These are phyloP conservation scores for Trichogramma dendrolimi DNA, from an alignment of 2,888 invertebrate genomes.

Conservation along the genomic window DNA sequence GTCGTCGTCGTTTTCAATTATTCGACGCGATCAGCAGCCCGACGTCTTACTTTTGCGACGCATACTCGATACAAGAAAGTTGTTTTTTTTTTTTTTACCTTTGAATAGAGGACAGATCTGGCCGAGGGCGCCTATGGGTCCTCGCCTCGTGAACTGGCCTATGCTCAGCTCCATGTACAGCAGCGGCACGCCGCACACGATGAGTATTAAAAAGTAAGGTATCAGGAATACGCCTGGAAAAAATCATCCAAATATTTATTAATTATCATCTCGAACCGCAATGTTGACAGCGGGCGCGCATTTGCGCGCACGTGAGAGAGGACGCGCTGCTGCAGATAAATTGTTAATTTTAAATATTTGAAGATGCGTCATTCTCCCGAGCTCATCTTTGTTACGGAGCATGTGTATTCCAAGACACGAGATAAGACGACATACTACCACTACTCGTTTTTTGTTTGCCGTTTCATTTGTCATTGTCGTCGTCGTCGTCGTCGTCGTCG, in stretches of 20 bases:
- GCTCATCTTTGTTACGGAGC: too few relatives aligned
- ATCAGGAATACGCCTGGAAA: slow-evolving; percentile 86
- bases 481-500: too few relatives aligned
- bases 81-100: slow-evolving; percentile 58
- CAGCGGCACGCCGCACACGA: slow-evolving; percentile 87
- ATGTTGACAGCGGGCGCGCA: not conserved
- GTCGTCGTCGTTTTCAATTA: not conserved
- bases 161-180: slow-evolving; percentile 91
- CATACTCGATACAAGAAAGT: not conserved
- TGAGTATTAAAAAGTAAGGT: slow-evolving; percentile 87
- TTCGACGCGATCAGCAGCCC: not conserved
- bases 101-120: slow-evolving; percentile 90
- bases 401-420: too few relatives aligned
- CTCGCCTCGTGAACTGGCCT: slow-evolving; percentile 88
- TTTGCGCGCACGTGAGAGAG: too few relatives aligned
- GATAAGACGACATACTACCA: too few relatives aligned
- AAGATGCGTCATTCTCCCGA: too few relatives aligned
- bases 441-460: too few relatives aligned
- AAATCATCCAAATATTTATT: slow-evolving; percentile 33
- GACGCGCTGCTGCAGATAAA: too few relatives aligned
- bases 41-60: not conserved
- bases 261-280: not conserved
- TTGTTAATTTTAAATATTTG: too few relatives aligned
- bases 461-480: too few relatives aligned
- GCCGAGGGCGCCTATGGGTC: slow-evolving; percentile 85